Percentiles rank a stretch among this genome's conserved stretches.
Conservation (phyloP, 1,140 invertebrate genomes). For the Macrobrachium rosenbergii region DNA sequence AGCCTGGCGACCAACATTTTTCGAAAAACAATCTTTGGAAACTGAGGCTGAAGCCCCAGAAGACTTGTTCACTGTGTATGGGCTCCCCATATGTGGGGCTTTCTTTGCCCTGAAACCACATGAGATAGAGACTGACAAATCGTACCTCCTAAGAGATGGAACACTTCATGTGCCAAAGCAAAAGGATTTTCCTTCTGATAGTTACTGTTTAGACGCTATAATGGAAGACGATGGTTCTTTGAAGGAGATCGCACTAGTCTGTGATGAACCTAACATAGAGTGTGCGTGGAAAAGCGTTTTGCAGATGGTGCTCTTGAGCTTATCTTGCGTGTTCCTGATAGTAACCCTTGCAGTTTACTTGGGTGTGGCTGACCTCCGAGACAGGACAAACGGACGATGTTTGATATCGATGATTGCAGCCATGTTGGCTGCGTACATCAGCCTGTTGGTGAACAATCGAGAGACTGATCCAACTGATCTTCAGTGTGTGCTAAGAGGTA, state of each 20-base stretch:
- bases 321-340: constrained; percentile 45
- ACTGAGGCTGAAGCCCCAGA: not conserved
- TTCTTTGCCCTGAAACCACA: not conserved
- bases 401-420: constrained; percentile 51
- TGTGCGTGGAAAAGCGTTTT: constrained; percentile 24
- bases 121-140: not conserved
- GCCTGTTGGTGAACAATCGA: not conserved
- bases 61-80: not conserved
- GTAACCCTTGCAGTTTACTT: constrained; percentile 40
- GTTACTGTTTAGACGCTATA: constrained; percentile 6
- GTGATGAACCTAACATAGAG: not conserved
- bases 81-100: not conserved
- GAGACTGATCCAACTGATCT: not conserved
- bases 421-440: constrained; percentile 35
- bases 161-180: not conserved
- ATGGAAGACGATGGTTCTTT: not conserved
- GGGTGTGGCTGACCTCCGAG: constrained; percentile 47
- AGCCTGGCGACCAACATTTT: not conserved
- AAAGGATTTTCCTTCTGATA: not conserved
- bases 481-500: constrained; percentile 5
- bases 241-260: not conserved
- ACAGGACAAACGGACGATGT: constrained; percentile 45
- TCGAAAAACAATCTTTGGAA: not conserved
- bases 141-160: constrained; percentile 22
- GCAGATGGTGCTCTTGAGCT: constrained; percentile 1